Evolutionary conservation across 2,113 vertebrate species (phyloP).

Genomic region (Cochlearius cochlearius): DNA sequence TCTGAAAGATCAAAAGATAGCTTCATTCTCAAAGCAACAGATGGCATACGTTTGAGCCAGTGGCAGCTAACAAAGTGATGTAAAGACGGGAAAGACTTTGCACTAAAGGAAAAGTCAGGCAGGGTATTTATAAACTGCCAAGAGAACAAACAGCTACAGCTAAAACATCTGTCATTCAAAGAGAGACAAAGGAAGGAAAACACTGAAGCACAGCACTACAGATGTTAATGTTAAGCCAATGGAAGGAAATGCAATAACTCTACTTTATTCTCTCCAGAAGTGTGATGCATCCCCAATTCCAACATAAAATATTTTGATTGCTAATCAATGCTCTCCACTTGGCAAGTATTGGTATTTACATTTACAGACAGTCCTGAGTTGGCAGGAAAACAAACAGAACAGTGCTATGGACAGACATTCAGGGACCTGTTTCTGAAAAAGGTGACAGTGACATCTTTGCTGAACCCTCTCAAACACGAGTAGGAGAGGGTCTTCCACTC

Average conservation of each 20-base stretch:
- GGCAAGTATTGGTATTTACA: not conserved
- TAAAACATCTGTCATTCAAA: not conserved
- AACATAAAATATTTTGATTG: not conserved
- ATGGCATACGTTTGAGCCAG: not conserved
- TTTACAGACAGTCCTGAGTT: not conserved
- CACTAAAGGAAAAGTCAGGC: not conserved
- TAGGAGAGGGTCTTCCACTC: not conserved
- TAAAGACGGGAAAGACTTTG: not conserved
- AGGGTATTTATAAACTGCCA: not conserved
- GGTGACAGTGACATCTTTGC: not conserved
- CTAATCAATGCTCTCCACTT: not conserved
- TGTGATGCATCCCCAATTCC: not conserved
- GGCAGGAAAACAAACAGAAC: not conserved
- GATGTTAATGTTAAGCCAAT: not conserved
- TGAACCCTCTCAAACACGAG: not conserved
- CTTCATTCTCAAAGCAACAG: not conserved
- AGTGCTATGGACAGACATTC: accelerated
- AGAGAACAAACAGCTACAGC: not conserved
- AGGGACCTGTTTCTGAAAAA: not conserved
- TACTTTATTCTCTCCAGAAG: not conserved
- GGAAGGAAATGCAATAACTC: not conserved
- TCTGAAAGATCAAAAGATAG: not conserved
- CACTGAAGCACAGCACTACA: not conserved
- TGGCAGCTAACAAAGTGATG: not conserved
- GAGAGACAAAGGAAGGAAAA: not conserved